phyloP scores from a whole-genome alignment of 2,797 vertebrate species.

The Anniella stebbinsi region DNA sequence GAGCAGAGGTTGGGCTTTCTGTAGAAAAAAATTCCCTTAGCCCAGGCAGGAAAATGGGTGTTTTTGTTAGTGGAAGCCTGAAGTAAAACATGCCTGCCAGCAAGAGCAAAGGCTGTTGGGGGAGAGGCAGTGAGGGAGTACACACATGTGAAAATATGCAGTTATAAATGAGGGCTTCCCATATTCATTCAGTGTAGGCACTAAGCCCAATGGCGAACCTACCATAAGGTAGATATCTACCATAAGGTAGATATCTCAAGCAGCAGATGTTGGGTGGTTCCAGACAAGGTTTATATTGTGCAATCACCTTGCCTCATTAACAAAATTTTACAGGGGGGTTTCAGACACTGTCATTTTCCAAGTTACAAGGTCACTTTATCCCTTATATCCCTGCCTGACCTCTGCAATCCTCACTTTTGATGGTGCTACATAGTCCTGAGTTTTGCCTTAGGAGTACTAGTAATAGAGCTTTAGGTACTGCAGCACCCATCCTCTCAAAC shows the following conservation, averaged over 20 bases:
- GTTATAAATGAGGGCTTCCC: background rate
- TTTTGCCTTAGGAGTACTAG: too few species aligned
- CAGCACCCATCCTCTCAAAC: too few species aligned
- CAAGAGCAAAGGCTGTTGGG: background rate
- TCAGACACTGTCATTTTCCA: background rate
- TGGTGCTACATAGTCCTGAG: too few species aligned
- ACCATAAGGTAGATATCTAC: background rate
- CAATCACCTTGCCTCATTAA: too few species aligned
- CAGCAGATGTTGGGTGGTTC: background rate
- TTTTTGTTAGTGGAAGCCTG: slow-evolving; percentile 64
- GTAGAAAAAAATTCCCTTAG: slow-evolving; percentile 58
- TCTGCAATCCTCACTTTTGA: too few species aligned
- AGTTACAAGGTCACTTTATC: too few species aligned
- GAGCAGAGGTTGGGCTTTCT: slow-evolving; percentile 55
- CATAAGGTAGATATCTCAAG: background rate
- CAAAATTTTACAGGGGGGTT: background rate
- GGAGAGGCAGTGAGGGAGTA: background rate
- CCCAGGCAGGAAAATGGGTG: slow-evolving; percentile 50
- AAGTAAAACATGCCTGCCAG: background rate
- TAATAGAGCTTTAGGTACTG: too few species aligned
- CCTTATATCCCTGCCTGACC: too few species aligned
- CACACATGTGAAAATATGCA: background rate
- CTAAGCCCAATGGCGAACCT: background rate
- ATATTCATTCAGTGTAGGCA: background rate
- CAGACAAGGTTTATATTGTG: background rate